phyloP scores from a whole-genome alignment of 2,888 invertebrate species.

The Leptinotarsa rubiginosa region DNA sequence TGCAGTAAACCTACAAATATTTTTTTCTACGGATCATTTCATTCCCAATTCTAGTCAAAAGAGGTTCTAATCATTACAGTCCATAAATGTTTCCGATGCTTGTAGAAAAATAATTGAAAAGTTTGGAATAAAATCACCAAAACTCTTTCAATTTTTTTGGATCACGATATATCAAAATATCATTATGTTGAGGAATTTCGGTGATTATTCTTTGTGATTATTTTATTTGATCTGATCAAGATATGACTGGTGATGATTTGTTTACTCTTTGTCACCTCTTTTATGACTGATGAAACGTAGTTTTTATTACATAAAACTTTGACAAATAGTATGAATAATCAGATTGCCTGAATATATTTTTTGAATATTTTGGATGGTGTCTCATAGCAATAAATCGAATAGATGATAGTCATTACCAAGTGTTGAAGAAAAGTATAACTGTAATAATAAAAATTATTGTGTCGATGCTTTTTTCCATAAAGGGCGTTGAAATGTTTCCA shows the following conservation, averaged over 20 bases:
- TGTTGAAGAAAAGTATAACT: too few relatives aligned
- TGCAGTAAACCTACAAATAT: too few relatives aligned
- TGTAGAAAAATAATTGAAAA: too few relatives aligned
- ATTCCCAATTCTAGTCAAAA: too few relatives aligned
- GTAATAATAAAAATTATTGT: too few relatives aligned
- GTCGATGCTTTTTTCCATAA: too few relatives aligned
- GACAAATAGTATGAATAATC: slow-evolving; percentile 4
- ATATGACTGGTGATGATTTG: slow-evolving; percentile 8
- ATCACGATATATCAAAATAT: background rate
- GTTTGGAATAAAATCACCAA: background rate
- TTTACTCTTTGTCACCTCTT: background rate
- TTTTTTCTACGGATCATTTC: too few relatives aligned
- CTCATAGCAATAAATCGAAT: too few relatives aligned
- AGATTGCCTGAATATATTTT: background rate
- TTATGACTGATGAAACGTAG: background rate
- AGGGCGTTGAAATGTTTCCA: too few relatives aligned
- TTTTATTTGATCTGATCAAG: slow-evolving; percentile 6
- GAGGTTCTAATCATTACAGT: too few relatives aligned
- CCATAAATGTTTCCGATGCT: too few relatives aligned
- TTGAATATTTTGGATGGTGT: background rate
- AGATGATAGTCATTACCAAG: background rate
- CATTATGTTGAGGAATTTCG: background rate
- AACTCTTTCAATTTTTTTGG: background rate
- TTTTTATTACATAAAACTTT: background rate
- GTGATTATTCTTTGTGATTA: background rate